A percentile compares a stretch with the other conserved stretches of the same genome.
Conservation (phyloP, 2,113 vertebrate genomes). For the Anolis carolinensis region DNA sequence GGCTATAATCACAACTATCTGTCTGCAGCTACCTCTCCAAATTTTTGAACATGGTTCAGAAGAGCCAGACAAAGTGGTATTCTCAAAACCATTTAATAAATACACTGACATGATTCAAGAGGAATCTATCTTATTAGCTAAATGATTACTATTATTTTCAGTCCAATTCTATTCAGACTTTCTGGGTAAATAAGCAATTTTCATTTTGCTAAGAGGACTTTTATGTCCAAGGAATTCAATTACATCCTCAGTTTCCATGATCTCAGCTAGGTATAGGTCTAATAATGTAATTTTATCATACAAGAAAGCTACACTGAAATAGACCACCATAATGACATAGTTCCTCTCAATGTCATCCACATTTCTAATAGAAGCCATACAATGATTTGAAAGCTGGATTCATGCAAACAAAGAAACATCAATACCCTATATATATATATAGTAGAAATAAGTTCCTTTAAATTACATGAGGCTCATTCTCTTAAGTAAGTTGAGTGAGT, state of each 20-base stretch:
- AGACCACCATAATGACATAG: conserved; percentile 1
- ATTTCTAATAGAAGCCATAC: neutral
- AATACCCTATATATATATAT: neutral
- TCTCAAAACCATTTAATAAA: neutral
- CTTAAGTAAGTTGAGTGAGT: neutral
- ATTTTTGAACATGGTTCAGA: neutral
- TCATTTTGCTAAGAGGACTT: neutral
- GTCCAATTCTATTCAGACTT: neutral
- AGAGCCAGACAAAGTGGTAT: neutral
- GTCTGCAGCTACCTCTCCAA: fast-evolving
- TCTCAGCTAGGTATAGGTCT: neutral
- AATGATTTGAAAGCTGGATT: neutral
- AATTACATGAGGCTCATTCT: neutral
- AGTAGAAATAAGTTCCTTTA: neutral
- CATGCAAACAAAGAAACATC: neutral
- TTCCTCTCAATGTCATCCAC: conserved; percentile 37
- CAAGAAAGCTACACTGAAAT: conserved; percentile 33
- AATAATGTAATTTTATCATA: neutral
- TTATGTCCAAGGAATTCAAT: neutral
- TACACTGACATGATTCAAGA: neutral
- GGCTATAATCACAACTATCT: neutral
- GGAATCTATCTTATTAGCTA: neutral
- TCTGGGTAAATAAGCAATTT: neutral
- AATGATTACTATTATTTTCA: neutral
- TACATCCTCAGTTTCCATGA: neutral